These are phyloP conservation scores for Catamblyrhynchus diadema DNA, from an alignment of 2,797 vertebrate genomes.

Conservation along the genomic window DNA sequence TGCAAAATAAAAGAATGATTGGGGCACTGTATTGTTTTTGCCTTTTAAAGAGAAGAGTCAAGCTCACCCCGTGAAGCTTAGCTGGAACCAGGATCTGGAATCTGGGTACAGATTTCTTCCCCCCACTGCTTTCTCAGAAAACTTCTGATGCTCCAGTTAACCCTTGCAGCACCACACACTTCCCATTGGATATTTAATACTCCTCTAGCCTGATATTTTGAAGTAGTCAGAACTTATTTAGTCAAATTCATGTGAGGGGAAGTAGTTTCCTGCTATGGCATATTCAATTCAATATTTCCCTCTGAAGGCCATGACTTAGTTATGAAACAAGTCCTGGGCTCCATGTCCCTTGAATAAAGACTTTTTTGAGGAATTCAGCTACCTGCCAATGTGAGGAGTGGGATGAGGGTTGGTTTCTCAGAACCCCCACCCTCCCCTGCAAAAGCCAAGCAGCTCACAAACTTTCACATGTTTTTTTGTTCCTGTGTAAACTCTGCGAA, in stretches of 20 bases:
- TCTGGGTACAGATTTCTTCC: slow-evolving; percentile 62
- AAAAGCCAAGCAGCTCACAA: not conserved
- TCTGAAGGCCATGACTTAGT: not conserved
- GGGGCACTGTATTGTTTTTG: slow-evolving; percentile 72
- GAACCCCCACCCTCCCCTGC: not conserved
- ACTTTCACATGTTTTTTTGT: accelerated
- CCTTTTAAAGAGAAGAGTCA: slow-evolving; percentile 71
- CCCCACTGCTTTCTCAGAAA: slow-evolving; percentile 29
- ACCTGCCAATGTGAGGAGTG: not conserved
- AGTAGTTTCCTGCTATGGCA: not conserved
- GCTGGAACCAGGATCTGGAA: slow-evolving; percentile 62
- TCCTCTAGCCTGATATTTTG: not conserved
- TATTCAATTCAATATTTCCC: not conserved
- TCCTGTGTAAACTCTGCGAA: not conserved
- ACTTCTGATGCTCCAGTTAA: not conserved
- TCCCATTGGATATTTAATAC: not conserved
- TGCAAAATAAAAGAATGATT: slow-evolving; percentile 77
- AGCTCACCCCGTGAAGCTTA: slow-evolving; percentile 63
- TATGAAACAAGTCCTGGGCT: not conserved
- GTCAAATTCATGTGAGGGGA: not conserved
- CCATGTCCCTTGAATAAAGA: not conserved
- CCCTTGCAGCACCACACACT: not conserved
- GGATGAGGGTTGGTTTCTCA: not conserved
- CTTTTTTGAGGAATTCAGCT: not conserved
- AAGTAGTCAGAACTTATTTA: not conserved